Evolutionary conservation across 2,888 invertebrate species (phyloP).

Genomic region (Petrolisthes manimaculis): DNA sequence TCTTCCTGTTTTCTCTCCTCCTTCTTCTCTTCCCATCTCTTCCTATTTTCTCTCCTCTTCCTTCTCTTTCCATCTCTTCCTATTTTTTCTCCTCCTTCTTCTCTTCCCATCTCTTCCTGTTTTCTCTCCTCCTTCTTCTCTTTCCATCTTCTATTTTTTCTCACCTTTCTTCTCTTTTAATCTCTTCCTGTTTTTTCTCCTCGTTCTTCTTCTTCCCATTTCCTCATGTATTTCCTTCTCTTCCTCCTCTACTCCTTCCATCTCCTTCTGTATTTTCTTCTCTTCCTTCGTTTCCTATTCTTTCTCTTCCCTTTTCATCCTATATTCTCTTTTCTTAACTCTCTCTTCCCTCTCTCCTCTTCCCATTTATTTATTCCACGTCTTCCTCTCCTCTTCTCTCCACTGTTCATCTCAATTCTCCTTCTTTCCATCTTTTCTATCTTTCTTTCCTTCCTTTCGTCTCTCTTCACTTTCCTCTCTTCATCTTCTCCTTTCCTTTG

Average conservation of each 20-base stretch:
- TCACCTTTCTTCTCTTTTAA: background rate
- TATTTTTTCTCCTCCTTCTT: background rate
- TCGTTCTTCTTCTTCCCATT: background rate
- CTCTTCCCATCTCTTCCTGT: background rate
- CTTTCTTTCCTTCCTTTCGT: background rate
- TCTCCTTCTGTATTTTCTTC: background rate
- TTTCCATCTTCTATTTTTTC: background rate
- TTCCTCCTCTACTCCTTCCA: background rate
- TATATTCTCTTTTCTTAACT: background rate
- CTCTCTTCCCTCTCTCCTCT: conserved; percentile 2
- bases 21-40: background rate
- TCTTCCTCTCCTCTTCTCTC: background rate
- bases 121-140: background rate
- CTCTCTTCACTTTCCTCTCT: background rate
- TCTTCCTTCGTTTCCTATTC: background rate
- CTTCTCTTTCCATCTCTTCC: background rate
- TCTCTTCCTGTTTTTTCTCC: too few species aligned
- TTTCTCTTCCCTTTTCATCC: conserved; percentile 6
- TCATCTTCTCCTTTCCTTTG: background rate
- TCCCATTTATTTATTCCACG: background rate
- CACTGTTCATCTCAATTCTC: background rate
- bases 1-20: background rate
- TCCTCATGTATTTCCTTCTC: background rate
- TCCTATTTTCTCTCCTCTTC: background rate
- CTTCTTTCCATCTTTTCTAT: background rate